phyloP scores from a whole-genome alignment of 2,888 invertebrate species.

The Pardosa pseudoannulata region DNA sequence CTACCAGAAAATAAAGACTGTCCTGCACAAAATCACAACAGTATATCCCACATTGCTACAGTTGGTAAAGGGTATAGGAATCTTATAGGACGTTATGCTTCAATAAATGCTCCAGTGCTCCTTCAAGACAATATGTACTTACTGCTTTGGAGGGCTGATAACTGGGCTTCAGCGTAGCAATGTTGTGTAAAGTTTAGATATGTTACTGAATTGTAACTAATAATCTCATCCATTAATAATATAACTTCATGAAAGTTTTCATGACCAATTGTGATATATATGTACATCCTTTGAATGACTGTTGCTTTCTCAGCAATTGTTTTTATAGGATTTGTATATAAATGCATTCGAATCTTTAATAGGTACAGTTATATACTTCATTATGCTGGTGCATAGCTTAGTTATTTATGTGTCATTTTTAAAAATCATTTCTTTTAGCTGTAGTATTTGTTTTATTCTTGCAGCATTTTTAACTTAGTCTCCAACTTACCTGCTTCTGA shows the following conservation, averaged over 20 bases:
- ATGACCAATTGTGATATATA: conserved; percentile 55
- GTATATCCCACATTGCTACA: conserved; percentile 82
- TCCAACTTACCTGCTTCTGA: too few relatives aligned
- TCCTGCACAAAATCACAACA: conserved; percentile 2
- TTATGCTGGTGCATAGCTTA: neutral
- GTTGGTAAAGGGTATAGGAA: conserved; percentile 91
- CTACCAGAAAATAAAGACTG: conserved; percentile 22
- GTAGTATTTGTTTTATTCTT: too few relatives aligned
- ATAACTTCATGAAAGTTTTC: too few relatives aligned
- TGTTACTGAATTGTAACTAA: too few relatives aligned
- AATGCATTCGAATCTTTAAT: neutral
- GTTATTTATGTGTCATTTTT: neutral
- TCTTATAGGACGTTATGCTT: conserved; percentile 79
- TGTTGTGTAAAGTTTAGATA: neutral
- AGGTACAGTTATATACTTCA: neutral
- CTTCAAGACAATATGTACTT: conserved; percentile 81
- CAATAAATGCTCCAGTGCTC: conserved; percentile 55
- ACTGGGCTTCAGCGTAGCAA: conserved; percentile 80
- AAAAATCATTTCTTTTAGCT: neutral
- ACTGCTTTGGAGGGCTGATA: conserved; percentile 85
- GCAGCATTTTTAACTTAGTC: too few relatives aligned
- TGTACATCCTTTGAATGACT: conserved; percentile 3
- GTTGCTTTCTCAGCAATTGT: neutral
- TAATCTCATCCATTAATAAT: neutral
- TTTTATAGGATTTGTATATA: conserved; percentile 8